A percentile compares a stretch with the other conserved stretches of the same genome.
Conservation (phyloP, 2,113 vertebrate species). For the Petromus typicus region DNA sequence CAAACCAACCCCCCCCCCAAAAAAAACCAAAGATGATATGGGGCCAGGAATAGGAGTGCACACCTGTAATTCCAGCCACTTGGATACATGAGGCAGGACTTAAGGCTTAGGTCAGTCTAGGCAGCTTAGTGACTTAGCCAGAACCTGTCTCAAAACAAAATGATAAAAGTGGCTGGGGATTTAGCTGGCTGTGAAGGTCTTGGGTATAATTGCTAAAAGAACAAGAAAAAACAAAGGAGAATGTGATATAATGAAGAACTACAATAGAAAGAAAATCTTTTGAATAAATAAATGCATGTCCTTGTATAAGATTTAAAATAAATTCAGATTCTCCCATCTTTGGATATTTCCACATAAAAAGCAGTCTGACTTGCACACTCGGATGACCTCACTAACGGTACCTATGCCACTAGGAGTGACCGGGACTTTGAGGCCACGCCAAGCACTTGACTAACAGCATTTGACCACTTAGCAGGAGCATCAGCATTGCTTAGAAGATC, state of each 20-base stretch:
- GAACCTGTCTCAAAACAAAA: background rate
- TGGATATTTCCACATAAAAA: slow-evolving; percentile 57
- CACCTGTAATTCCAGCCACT: background rate
- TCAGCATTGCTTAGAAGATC: slow-evolving; percentile 81
- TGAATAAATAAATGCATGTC: background rate
- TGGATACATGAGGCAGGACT: background rate
- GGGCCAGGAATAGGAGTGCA: no score
- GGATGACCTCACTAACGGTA: slow-evolving; percentile 66
- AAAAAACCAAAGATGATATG: no score
- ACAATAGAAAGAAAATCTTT: background rate
- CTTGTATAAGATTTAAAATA: slow-evolving; percentile 41
- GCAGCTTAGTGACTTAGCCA: background rate
- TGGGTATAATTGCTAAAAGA: background rate
- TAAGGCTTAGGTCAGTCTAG: no score
- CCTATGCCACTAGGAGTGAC: slow-evolving; percentile 69
- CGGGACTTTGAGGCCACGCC: slow-evolving; percentile 61
- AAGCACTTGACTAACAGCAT: slow-evolving; percentile 76
- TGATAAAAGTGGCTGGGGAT: background rate
- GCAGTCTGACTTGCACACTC: slow-evolving; percentile 43
- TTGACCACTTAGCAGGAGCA: slow-evolving; percentile 75
- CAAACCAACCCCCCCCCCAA: no score
- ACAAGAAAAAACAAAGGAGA: background rate
- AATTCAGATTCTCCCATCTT: slow-evolving; percentile 26
- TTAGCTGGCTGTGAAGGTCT: background rate
- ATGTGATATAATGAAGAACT: background rate